Conservation (phyloP, 2,113 vertebrate species). For the Phyllostomus hastatus region DNA sequence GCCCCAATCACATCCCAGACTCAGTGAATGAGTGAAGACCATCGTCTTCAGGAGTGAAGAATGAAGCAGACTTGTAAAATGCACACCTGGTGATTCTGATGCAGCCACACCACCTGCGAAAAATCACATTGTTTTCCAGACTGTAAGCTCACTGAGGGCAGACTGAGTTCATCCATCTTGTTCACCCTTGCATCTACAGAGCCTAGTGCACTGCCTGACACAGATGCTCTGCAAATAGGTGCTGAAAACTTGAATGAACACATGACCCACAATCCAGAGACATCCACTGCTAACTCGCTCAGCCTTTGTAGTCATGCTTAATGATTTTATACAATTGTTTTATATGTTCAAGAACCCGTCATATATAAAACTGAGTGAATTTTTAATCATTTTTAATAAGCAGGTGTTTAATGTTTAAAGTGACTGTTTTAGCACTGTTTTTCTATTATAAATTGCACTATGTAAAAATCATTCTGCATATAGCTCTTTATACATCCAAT, state of each 20-base stretch:
- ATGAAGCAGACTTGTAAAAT: background rate
- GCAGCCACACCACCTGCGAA: background rate
- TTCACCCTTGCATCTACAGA: background rate
- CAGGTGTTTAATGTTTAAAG: background rate
- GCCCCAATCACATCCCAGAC: background rate
- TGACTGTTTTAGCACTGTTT: background rate
- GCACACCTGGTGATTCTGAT: background rate
- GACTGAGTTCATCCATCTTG: background rate
- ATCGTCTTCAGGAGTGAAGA: background rate
- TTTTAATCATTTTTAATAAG: constrained; percentile 15
- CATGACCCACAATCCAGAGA: background rate
- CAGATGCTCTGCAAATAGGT: background rate
- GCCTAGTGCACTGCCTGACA: background rate
- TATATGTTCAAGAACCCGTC: background rate
- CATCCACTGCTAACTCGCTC: background rate
- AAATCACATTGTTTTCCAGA: background rate
- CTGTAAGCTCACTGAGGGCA: background rate
- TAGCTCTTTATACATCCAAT: background rate
- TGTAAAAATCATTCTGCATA: background rate
- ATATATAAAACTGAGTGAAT: background rate
- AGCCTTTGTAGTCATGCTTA: background rate
- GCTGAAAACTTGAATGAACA: background rate
- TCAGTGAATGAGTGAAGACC: background rate
- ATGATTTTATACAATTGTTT: background rate
- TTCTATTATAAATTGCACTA: background rate